Base-by-base conservation (phyloP, 2,888 invertebrate genomes). In the Lasioglossum vierecki region DNA sequence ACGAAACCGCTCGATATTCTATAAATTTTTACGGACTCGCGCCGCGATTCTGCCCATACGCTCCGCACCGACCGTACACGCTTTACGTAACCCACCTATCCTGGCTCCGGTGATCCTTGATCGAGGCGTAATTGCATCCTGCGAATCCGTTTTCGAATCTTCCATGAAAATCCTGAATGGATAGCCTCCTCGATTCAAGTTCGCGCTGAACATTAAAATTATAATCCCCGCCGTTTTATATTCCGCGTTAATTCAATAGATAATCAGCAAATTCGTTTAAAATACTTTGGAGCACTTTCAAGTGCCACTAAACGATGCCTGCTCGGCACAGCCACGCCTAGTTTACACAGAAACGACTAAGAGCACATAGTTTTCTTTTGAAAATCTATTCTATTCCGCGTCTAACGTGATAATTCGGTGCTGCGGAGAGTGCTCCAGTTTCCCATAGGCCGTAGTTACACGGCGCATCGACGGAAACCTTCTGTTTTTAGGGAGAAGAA, bases 401-500 rank as follows among this genome's bases (percentile, higher is more conserved):
- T 9, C 8, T 3, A 53, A 53, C 22, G 9, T n/a, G 1, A 22
- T 63, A 30, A 63, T 63, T 30, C 30, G 2, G 30, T 6, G 5
- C 6, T 11, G 15, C 13, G 2, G 13, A 63, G 30, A 30, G 26
- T 30, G 63, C 26, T 6, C 63, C 0, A 30, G 46, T 15, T 68
- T 39, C 77, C n/a, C 30, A 4, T 87, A 90, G 92, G 92, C 92
- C 91, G 92, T 93, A 91, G 92, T 93, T 94, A 92, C 91, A 91
- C 90, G 89, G 88, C 89, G 15, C 90, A 22, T 88, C 91, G 88
- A n/a, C 35, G 73, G 63, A 53, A 63, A 15, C 15, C 13, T 30
- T 63, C 63, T 63, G 63, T 63, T 30, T 15, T 4, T 1, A 13
- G 18, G n/a, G 26, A 6, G 15, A 57, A 39, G 44, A 46, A 44